These are phyloP conservation scores for Microtus oregoni DNA, from an alignment of 2,113 vertebrate species.

Conservation along the genomic window DNA sequence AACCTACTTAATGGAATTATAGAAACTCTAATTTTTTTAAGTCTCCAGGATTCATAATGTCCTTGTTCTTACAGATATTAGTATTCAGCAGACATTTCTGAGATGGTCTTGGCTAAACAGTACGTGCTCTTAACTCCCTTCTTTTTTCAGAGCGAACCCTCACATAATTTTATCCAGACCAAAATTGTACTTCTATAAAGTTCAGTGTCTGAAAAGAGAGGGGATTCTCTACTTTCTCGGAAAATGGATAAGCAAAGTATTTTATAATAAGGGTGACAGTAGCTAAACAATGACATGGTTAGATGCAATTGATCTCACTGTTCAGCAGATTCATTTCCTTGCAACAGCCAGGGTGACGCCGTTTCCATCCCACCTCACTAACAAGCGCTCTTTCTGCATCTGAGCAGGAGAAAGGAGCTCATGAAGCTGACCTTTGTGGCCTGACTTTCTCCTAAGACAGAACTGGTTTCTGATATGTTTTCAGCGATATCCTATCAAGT, in stretches of 20 bases:
- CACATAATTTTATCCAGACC: slow-evolving; percentile 23
- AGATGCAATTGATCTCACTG: neutral
- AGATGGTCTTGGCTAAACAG: neutral
- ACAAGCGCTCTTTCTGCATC: neutral
- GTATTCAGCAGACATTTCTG: neutral
- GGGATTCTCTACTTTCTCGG: slow-evolving; percentile 27
- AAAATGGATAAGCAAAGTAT: slow-evolving; percentile 48
- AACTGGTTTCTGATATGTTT: neutral
- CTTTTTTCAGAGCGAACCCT: neutral
- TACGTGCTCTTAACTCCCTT: slow-evolving; percentile 18
- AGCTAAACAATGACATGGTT: neutral
- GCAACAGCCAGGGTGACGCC: neutral
- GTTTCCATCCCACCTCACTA: neutral
- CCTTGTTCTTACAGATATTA: slow-evolving; percentile 8
- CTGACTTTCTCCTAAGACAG: slow-evolving; percentile 31
- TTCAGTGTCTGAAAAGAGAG: neutral
- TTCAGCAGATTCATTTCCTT: slow-evolving; percentile 12
- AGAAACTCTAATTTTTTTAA: neutral
- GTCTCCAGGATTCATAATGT: neutral
- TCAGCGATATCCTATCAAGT: neutral
- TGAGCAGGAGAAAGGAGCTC: neutral
- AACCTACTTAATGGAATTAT: slow-evolving; percentile 35
- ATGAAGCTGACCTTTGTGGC: slow-evolving; percentile 28
- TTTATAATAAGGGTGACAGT: neutral
- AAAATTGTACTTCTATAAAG: slow-evolving; percentile 41